Conservation (phyloP, 2,888 invertebrate genomes). For the Xiphydria camelus region DNA sequence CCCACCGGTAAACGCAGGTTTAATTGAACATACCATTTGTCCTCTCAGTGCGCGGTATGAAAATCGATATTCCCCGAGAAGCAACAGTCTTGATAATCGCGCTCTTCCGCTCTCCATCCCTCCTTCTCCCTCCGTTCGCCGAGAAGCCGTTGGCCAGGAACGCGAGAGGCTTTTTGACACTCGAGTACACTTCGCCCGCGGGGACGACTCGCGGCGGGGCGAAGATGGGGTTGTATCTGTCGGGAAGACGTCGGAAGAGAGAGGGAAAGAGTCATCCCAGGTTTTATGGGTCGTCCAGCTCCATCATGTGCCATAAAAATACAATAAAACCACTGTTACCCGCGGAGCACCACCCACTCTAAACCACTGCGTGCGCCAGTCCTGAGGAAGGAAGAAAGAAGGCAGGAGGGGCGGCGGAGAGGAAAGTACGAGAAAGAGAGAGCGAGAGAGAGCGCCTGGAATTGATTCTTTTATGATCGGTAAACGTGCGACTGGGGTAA, state of each 20-base stretch:
- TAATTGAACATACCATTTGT: too few species aligned
- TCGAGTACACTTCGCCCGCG: too few species aligned
- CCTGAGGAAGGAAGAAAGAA: slow-evolving; percentile 13
- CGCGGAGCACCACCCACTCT: slow-evolving; percentile 37
- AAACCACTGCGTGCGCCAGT: slow-evolving; percentile 40
- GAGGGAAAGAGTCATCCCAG: slow-evolving; percentile 36
- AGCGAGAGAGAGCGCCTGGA: slow-evolving; percentile 23
- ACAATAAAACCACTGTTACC: slow-evolving; percentile 55
- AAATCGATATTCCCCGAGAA: too few species aligned
- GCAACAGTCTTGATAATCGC: too few species aligned
- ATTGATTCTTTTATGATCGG: slow-evolving; percentile 56
- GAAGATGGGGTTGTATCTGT: slow-evolving; percentile 18
- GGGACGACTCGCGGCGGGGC: too few species aligned
- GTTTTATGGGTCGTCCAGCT: slow-evolving; percentile 56
- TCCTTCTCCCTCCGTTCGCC: too few species aligned
- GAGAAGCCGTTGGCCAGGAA: too few species aligned
- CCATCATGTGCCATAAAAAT: slow-evolving; percentile 56
- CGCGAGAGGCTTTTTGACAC: too few species aligned
- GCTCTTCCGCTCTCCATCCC: too few species aligned
- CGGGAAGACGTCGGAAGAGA: slow-evolving; percentile 27
- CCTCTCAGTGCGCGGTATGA: too few species aligned
- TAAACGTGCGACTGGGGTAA: slow-evolving; percentile 31
- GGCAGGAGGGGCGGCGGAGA: background rate
- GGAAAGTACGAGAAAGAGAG: slow-evolving; percentile 2
- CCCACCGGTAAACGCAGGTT: too few species aligned